These are phyloP conservation scores for Boloria euphrosyne DNA, from an alignment of 2,888 invertebrate species.

Conservation along the genomic window DNA sequence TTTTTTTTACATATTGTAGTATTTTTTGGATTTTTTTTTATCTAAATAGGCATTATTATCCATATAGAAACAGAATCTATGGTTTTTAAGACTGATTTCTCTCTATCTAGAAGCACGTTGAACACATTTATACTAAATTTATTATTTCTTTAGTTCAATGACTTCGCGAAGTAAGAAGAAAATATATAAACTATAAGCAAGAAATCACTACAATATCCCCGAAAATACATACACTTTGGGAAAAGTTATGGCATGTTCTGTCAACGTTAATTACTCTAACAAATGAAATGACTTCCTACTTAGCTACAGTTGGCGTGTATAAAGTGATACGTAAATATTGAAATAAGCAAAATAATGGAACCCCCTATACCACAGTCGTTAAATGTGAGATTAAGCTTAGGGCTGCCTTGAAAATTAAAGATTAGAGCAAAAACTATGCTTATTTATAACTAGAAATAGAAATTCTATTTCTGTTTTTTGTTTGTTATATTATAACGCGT, in stretches of 20 bases:
- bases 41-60: too few species aligned
- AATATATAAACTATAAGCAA: constrained; percentile 4
- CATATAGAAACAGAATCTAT: too few species aligned
- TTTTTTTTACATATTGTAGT: too few species aligned
- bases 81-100: too few species aligned
- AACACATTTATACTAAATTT: too few species aligned
- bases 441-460: too few species aligned
- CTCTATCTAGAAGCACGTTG: too few species aligned
- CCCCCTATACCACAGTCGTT: background rate
- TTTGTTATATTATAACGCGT: too few species aligned
- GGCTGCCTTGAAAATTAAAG: too few species aligned
- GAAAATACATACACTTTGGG: constrained; percentile 27
- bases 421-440: too few species aligned
- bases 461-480: too few species aligned
- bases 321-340: constrained; percentile 47
- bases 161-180: background rate
- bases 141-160: background rate
- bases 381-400: background rate
- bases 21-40: too few species aligned
- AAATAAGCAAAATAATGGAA: background rate
- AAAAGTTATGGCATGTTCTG: constrained; percentile 39
- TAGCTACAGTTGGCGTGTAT: constrained; percentile 32
- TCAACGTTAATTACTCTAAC: constrained; percentile 43
- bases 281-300: constrained; percentile 29
- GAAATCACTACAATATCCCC: constrained; percentile 7